Percentiles rank a stretch among this genome's conserved stretches.
phyloP scores from a whole-genome alignment of 2,113 vertebrate species.

The Cichladusa arquata region DNA sequence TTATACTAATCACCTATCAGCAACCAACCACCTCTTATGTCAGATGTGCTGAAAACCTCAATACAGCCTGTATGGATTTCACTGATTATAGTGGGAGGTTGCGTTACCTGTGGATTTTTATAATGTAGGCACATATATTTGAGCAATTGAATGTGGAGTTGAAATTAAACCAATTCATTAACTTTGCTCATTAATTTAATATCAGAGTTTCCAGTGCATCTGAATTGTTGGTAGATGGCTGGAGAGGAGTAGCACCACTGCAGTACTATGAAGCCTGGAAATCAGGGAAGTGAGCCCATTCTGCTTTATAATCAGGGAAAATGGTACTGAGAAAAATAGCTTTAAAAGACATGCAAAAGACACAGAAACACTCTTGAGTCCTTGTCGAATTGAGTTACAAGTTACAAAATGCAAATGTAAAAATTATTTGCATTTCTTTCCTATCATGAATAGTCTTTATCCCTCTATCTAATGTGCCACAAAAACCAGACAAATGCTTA shows the following conservation, averaged over 20 bases:
- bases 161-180: neutral
- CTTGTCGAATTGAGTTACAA: neutral
- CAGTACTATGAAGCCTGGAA: neutral
- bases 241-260: neutral
- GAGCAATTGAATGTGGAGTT: neutral
- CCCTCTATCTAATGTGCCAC: neutral
- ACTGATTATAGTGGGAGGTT: neutral
- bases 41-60: neutral
- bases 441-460: neutral
- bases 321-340: neutral
- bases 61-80: neutral
- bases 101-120: neutral
- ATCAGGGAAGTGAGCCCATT: neutral
- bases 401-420: neutral
- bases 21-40: neutral
- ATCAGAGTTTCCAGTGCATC: neutral
- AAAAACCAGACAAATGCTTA: slow-evolving; percentile 15
- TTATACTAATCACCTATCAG: neutral
- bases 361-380: neutral
- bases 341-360: neutral
- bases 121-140: neutral
- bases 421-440: neutral
- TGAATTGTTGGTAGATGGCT: neutral
- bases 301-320: neutral
- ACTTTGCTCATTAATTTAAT: neutral